Evolutionary conservation across 2,797 vertebrate genomes (phyloP).

Genomic region (Enteromius radiatus): DNA sequence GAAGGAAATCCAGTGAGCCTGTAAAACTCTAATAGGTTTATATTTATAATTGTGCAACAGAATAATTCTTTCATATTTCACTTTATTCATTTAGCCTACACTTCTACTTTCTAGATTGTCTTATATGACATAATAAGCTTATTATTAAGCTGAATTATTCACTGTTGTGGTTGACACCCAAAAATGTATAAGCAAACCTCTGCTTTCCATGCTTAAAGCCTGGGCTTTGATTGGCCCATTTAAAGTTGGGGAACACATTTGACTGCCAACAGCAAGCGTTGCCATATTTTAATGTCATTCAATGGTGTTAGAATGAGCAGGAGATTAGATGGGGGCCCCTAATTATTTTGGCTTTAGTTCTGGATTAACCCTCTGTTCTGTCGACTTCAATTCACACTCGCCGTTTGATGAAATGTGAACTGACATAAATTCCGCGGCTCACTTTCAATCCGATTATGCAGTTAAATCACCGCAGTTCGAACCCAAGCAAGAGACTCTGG

Average conservation of each 20-base stretch:
- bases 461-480: constrained; percentile 82
- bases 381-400: constrained; percentile 77
- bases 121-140: neutral
- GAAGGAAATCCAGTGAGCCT: neutral
- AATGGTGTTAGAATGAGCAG: constrained; percentile 80
- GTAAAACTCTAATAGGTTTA: neutral
- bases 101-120: neutral
- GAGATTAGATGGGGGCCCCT: constrained; percentile 88
- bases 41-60: neutral
- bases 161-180: constrained; percentile 2
- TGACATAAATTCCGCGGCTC: constrained; percentile 89
- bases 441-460: constrained; percentile 88
- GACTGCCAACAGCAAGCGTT: constrained; percentile 53
- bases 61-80: neutral
- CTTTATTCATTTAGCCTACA: neutral
- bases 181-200: neutral
- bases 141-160: constrained; percentile 9
- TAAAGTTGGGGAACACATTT: constrained; percentile 55
- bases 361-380: constrained; percentile 85
- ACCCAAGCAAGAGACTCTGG: constrained; percentile 82
- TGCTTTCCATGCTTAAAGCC: constrained; percentile 8
- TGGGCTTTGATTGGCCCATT: constrained; percentile 57
- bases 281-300: constrained; percentile 72
- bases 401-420: constrained; percentile 88
- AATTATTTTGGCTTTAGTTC: constrained; percentile 93